Evolutionary conservation across 2,888 invertebrate genomes (phyloP).

Genomic region (Sialis lutaria): DNA sequence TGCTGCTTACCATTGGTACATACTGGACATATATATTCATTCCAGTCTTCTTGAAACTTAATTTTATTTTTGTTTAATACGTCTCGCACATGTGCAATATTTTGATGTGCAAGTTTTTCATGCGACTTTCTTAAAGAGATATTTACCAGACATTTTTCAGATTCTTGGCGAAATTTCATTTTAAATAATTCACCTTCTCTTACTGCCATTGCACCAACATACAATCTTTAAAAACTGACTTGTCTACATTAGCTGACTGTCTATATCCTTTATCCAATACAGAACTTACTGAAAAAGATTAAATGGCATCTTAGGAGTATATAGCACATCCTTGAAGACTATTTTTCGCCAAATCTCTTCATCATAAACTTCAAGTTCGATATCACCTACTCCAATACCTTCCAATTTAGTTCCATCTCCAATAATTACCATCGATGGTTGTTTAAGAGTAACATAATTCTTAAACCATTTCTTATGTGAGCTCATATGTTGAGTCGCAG

Average conservation of each 20-base stretch:
- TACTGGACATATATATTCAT: slow-evolving; percentile 2
- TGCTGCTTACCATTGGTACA: slow-evolving; percentile 6
- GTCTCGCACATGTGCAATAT: slow-evolving; percentile 12
- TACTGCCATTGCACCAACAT: slow-evolving; percentile 9
- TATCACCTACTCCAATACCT: slow-evolving; percentile 13
- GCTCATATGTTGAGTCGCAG: slow-evolving; percentile 7
- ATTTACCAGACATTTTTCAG: slow-evolving; percentile 3
- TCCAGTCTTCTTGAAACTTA: slow-evolving; percentile 3
- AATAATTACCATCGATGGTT: slow-evolving; percentile 7
- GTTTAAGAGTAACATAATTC: background rate
- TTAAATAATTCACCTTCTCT: slow-evolving; percentile 10
- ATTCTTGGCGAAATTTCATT: slow-evolving; percentile 12
- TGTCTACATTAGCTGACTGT: slow-evolving; percentile 9
- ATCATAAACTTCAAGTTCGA: slow-evolving; percentile 13
- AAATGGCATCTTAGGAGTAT: slow-evolving; percentile 7
- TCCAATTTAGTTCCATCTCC: slow-evolving; percentile 12
- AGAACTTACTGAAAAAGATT: slow-evolving; percentile 11
- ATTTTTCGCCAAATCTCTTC: slow-evolving; percentile 11
- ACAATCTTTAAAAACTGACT: slow-evolving; percentile 9
- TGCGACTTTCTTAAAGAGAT: slow-evolving; percentile 14
- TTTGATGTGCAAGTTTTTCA: slow-evolving; percentile 15
- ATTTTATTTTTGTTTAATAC: slow-evolving; percentile 8
- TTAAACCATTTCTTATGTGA: slow-evolving; percentile 1
- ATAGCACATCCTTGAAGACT: slow-evolving; percentile 3
- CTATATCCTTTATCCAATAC: slow-evolving; percentile 11